Evolutionary conservation across 2,888 invertebrate species (phyloP).

Genomic region (Altica lythri): DNA sequence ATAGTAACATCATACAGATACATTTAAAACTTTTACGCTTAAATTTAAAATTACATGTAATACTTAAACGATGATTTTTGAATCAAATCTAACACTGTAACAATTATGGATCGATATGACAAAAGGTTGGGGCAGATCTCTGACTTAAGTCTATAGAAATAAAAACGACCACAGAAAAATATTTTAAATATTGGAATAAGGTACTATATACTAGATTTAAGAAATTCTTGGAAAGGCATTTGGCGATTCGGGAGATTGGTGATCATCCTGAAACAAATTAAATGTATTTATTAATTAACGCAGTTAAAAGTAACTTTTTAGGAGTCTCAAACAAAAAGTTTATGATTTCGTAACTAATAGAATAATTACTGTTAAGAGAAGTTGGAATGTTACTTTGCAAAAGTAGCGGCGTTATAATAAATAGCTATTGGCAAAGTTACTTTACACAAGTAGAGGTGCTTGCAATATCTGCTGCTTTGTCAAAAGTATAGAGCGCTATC

Average conservation of each 20-base stretch:
- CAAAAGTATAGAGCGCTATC: too few relatives aligned
- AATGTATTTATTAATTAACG: constrained; percentile 8
- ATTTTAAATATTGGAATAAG: constrained; percentile 21
- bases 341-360: too few relatives aligned
- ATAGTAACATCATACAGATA: too few relatives aligned
- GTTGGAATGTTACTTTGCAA: too few relatives aligned
- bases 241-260: constrained; percentile 52
- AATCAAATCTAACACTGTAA: constrained; percentile 14
- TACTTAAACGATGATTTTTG: neutral
- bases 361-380: too few relatives aligned
- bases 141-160: constrained; percentile 24
- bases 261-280: constrained; percentile 50
- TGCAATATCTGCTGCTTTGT: too few relatives aligned
- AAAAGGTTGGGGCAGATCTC: constrained; percentile 8
- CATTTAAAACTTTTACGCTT: too few relatives aligned
- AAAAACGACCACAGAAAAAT: constrained; percentile 30
- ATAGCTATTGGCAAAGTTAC: too few relatives aligned
- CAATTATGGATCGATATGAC: constrained; percentile 11
- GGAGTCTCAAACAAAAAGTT: too few relatives aligned
- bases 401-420: too few relatives aligned
- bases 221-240: constrained; percentile 55
- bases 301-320: too few relatives aligned
- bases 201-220: constrained; percentile 42
- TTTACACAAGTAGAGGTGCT: too few relatives aligned
- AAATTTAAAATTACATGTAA: neutral